Evolutionary conservation across 2,888 invertebrate genomes (phyloP), one percentile per base, ranked within the genome.

Genomic region (Polymixis lichenea): DNA sequence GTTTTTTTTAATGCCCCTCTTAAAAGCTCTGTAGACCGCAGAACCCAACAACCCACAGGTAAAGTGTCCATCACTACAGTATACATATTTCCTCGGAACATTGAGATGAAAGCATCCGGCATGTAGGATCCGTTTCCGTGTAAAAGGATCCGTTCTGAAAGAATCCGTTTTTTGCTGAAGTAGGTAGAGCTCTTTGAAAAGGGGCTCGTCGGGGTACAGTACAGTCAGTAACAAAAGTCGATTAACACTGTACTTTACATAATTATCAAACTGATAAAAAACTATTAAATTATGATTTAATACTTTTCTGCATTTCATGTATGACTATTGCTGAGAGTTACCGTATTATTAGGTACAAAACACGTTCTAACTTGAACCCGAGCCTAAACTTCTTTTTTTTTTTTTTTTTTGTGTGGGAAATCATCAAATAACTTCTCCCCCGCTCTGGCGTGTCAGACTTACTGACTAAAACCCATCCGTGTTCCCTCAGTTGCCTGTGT

Each of bases 11-110:
- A 53, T 53, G 46, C 17, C 8, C 19, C 62, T 25, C 19, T 22
- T 79, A 64, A 78, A 78, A 73, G 78, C 78, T 61, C 15, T 51
- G 46, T 8, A 19, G n/a, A 78, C 73, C 67, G 11, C 78, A 78
- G 46, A 38, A 0, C 25, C 53, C 32, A 38, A 38, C 43, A 17
- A 72, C 46, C 58, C 77, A 22, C 53, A 0, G 25, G 2, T 8
- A 46, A 60, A 71, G 32, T 65, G 61, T 49, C 8, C 19, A 15
- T 75, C 61, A 51, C 46, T 49, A 22, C 15, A 56, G 56, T 64
- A 32, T 32, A 32, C 1, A 51, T 56, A 51, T 51, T 75, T 65
- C 19, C 19, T 28, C 15, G 11, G 17, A n/a, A 55, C 17, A 32
- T 77, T 46, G 25, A 7, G 1, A 32, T n/a, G 49, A 58, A 58